Evolutionary conservation across 2,888 invertebrate genomes (phyloP), one percentile per base, ranked within the genome.

Genomic region (Ophraella communa): DNA sequence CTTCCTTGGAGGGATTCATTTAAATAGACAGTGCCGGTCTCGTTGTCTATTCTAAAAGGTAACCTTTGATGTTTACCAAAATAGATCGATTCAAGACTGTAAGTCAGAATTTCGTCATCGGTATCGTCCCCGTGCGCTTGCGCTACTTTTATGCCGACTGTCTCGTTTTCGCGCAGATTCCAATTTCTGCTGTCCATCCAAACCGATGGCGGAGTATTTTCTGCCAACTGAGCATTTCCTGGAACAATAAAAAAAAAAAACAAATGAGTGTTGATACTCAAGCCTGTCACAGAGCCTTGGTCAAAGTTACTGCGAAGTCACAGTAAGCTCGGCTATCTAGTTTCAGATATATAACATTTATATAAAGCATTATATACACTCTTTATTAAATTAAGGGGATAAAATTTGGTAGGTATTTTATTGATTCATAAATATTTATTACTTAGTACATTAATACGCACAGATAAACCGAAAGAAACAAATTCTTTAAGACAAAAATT

Each of bases 11-110:
- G 84, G 0, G 92, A 90, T 76, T 93, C 90, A 76, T 93, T 94
- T 53, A 94, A 86, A 74, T 88, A 90, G 56, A 95, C 91, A 4
- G 88, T 88, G 27, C 95, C 95, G 0, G 90, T 91, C 3, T 83
- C 82, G 35, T 88, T 86, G 80, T 95, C 88, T 66, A 95, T 94
- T 47, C 85, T 82, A 79, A 95, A 95, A 1, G 94, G 94, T 20
- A 91, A 84, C 3, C 87, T 86, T 0, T 83, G 82, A 0, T 70
- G 68, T 44, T 77, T 73, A 17, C 77, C 75, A 53, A 68, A 72
- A 53, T 66, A 69, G 17, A 74, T 67, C 0, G 88, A 87, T 78
- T 93, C 92, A 67, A 94, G 79, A 0, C 90, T 91, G 74, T 87
- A 94, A 53, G 84, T 85, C 33, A 93, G 83, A 8, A 83, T 83